Conservation (phyloP, 2,797 vertebrate genomes). For the Ataeniobius toweri region DNA sequence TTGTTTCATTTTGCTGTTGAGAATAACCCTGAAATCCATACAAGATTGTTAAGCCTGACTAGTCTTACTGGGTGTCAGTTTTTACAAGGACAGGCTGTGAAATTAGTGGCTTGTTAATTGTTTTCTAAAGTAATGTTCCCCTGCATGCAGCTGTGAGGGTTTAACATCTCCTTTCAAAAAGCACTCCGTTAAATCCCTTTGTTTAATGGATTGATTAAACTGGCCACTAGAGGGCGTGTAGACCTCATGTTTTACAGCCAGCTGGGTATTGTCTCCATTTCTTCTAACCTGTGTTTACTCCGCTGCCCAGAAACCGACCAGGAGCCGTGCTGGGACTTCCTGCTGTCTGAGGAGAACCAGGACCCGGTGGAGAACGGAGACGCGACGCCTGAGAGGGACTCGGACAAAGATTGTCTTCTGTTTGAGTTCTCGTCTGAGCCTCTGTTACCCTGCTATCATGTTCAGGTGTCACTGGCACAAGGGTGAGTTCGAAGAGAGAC, state of each 20-base stretch:
- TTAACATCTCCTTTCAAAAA: not conserved
- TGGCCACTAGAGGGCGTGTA: constrained; percentile 69
- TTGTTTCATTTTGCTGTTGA: not conserved
- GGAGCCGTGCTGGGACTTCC: constrained; percentile 89
- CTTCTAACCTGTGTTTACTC: constrained; percentile 39
- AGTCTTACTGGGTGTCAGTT: not conserved
- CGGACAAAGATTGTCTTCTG: constrained; percentile 89
- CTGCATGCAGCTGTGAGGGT: not conserved
- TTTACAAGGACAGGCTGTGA: not conserved
- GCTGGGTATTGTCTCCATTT: not conserved
- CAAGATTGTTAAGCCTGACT: not conserved
- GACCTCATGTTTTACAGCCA: not conserved
- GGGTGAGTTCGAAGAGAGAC: constrained; percentile 83
- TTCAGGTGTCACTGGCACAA: constrained; percentile 93
- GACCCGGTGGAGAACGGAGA: constrained; percentile 82
- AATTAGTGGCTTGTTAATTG: not conserved
- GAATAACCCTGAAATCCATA: not conserved
- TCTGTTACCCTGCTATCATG: constrained; percentile 92
- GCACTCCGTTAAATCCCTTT: not conserved
- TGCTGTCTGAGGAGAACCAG: constrained; percentile 88
- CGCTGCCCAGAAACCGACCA: constrained; percentile 87
- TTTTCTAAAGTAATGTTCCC: not conserved
- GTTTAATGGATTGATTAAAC: not conserved
- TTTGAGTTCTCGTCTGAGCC: constrained; percentile 97
- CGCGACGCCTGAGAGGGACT: constrained; percentile 82